Percentiles rank a stretch among this genome's conserved stretches.
Conservation (phyloP, 2,113 vertebrate genomes). For the Hippolais icterina region DNA sequence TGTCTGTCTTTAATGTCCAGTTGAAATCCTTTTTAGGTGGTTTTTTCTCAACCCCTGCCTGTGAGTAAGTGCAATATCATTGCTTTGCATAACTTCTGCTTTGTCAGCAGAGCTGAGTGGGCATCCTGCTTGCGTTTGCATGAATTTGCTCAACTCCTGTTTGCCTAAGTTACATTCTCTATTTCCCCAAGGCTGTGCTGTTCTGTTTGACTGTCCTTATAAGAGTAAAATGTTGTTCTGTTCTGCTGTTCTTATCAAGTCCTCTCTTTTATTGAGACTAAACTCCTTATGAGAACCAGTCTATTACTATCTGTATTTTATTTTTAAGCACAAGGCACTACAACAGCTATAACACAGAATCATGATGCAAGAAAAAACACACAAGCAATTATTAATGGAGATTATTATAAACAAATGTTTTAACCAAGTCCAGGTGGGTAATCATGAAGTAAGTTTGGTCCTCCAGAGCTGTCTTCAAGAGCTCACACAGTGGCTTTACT, state of each 20-base stretch:
- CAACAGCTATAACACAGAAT: neutral
- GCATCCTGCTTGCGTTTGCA: neutral
- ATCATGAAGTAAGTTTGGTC: neutral
- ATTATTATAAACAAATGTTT: neutral
- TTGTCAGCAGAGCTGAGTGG: neutral
- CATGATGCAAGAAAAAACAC: neutral
- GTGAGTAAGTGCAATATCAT: neutral
- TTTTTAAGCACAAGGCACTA: neutral
- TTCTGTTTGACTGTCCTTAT: neutral
- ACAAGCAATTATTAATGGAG: neutral
- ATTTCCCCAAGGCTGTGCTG: neutral
- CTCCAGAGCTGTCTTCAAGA: neutral
- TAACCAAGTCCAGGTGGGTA: neutral
- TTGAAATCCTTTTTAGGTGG: neutral
- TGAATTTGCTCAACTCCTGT: neutral
- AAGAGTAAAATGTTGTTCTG: neutral
- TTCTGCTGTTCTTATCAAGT: neutral
- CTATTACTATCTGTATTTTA: neutral
- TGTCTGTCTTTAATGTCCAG: rapidly evolving
- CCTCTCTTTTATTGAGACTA: neutral
- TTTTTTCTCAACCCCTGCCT: neutral
- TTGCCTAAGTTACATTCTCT: neutral
- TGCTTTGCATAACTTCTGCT: neutral
- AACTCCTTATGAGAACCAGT: neutral
- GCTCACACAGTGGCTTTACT: neutral